These are phyloP conservation scores for Seira ritae DNA, from an alignment of 2,888 invertebrate genomes.

Conservation along the genomic window DNA sequence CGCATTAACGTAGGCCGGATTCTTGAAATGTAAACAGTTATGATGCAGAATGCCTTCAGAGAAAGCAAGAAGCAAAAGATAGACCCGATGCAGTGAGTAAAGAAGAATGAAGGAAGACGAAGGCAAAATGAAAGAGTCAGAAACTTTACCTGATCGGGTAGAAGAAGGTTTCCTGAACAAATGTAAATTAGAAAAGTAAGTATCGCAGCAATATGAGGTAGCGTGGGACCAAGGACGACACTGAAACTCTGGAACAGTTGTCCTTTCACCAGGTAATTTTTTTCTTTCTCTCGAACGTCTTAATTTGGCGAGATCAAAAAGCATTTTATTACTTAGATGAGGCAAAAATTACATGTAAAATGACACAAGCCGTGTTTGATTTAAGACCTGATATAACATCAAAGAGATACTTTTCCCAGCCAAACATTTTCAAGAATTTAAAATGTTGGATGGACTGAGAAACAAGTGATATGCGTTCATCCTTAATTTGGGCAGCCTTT, in stretches of 20 bases:
- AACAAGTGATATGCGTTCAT: slow-evolving; percentile 78
- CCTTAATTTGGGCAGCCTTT: slow-evolving; percentile 75
- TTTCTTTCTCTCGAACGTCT: slow-evolving; percentile 79
- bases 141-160: slow-evolving; percentile 80
- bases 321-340: slow-evolving; percentile 19
- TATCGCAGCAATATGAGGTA: slow-evolving; percentile 81
- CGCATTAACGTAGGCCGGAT: slow-evolving; percentile 69
- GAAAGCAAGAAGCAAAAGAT: neutral
- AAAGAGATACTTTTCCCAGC: slow-evolving; percentile 81
- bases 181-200: slow-evolving; percentile 80
- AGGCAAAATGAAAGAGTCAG: no score
- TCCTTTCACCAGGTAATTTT: slow-evolving; percentile 78
- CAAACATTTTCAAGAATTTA: slow-evolving; percentile 81
- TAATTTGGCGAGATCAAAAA: slow-evolving; percentile 59
- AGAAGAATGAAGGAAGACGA: no score
- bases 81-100: no score
- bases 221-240: slow-evolving; percentile 79
- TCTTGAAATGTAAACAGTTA: slow-evolving; percentile 66
- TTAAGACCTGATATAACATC: slow-evolving; percentile 76
- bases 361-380: slow-evolving; percentile 5
- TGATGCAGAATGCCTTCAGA: slow-evolving; percentile 70
- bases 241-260: slow-evolving; percentile 80
- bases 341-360: slow-evolving; percentile 7
- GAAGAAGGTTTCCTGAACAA: slow-evolving; percentile 78
- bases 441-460: slow-evolving; percentile 80